Base-by-base conservation (phyloP, 2,113 vertebrate species). In the Perca fluviatilis region DNA sequence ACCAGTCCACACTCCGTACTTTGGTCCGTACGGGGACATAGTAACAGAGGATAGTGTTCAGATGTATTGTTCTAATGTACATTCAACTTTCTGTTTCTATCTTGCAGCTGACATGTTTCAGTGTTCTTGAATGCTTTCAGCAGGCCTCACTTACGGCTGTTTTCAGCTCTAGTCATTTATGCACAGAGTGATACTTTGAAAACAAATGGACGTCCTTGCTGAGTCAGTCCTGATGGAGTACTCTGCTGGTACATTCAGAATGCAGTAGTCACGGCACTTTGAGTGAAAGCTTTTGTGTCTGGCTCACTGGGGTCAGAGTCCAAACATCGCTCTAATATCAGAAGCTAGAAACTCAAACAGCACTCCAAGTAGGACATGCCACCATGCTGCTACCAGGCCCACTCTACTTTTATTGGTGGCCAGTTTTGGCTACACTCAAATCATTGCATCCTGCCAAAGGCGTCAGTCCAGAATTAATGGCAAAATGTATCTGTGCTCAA, bases 141-240 rank as follows among this genome's bases (percentile, higher is more conserved):
- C 74, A 19, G 33, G 43, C 19, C 62, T 68, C 76, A 18, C 58
- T 62, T 69, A 10, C 9, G 8, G 8, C 61, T 18, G 51, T 64
- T 80, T 80, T 23, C 50, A 40, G 30, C 72, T 77, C 53, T 4
- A 15, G 54, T 51, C 54, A 60, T 68, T 84, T 68, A 79, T 54
- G 66, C 30, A 36, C 49, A n/a, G 27, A 66, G 77, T 49, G 69
- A 76, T 81, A 57, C 84, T 81, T 82, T 75, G 53, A 74, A 79
- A 86, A 78, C 49, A 74, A 83, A 77, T 70, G 68, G 53, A 86
- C 12, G 53, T 73, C 80, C 86, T 77, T 82, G 84, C 74, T 76
- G 73, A 93, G 79, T 82, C 75, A 79, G 54, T 81, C 15, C 73
- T 83, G 84, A 87, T 87, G 84, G 80, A 88, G 80, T 61, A 71